Evolutionary conservation across 1,140 invertebrate species (phyloP), one percentile per base, ranked within the genome.

Genomic region (Phymorhynchus buccinoides): DNA sequence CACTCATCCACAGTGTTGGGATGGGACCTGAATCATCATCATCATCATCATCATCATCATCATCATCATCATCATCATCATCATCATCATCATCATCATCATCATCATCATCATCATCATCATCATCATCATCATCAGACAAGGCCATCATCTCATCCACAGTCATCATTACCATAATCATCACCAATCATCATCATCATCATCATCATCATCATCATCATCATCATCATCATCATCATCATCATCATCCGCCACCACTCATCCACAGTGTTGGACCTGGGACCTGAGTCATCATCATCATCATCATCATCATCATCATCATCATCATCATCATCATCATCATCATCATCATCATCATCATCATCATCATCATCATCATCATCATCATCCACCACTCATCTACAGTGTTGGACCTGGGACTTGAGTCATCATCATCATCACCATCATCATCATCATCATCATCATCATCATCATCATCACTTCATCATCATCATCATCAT

Each of bases 151-250:
- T 75, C 71, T 12, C 37, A 30, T 14, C 30, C 71, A 75, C 37
- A 30, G 22, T 39, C 78, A 83, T 83, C 80, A 85, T 85, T 41
- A 81, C 52, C 16, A 85, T 85, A 32, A 82, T 82, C 9, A n/a
- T n/a, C n/a, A n/a, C n/a, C n/a, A n/a, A n/a, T n/a, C n/a, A n/a
- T n/a, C n/a, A n/a, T n/a, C n/a, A 85, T 85, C 6, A 85, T 82
- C 1, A 85, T 85, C 3, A 82, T 85, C 77, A 56, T 82, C 77
- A 82, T 85, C 77, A 56, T 82, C 77, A 82, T 85, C 77, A 81
- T 85, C 77, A 85, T 81, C 77, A 81, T 85, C 77, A 82, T 85
- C 42, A 85, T 85, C 42, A 85, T 85, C 77, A 85, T 85, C 77
- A 85, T 85, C n/a, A n/a, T n/a, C n/a, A n/a, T n/a, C n/a, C n/a